phyloP scores from a whole-genome alignment of 2,797 vertebrate genomes.

The Apogon hyalosoma region DNA sequence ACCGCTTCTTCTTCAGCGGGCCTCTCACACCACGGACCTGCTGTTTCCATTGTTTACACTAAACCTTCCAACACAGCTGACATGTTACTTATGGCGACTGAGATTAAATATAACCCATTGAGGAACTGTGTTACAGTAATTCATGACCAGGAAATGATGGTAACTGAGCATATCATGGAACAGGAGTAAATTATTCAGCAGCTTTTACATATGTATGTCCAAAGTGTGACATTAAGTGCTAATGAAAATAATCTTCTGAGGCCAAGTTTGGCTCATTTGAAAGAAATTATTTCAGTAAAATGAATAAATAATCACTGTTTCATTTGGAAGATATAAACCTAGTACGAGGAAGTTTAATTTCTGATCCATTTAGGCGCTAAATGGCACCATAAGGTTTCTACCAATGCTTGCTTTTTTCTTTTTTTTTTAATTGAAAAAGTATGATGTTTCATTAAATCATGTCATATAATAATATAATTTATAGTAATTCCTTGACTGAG shows the following conservation, averaged over 20 bases:
- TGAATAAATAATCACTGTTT: constrained; percentile 5
- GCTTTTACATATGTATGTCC: constrained; percentile 21
- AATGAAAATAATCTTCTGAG: neutral
- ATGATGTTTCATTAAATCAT: too few relatives aligned
- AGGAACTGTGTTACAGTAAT: constrained; percentile 30
- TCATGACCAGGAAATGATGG: constrained; percentile 36
- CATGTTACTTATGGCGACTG: constrained; percentile 49
- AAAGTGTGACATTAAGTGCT: constrained; percentile 33
- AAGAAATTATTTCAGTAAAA: constrained; percentile 12
- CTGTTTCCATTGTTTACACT: constrained; percentile 40
- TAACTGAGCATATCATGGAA: constrained; percentile 34
- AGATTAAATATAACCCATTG: constrained; percentile 46
- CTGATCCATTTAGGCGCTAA: neutral
- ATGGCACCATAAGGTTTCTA: neutral
- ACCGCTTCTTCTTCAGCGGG: constrained; percentile 18
- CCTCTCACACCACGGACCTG: constrained; percentile 34
- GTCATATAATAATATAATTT: too few relatives aligned
- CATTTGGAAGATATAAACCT: constrained; percentile 5
- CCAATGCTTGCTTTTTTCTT: neutral
- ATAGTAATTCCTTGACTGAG: too few relatives aligned
- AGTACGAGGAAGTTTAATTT: neutral
- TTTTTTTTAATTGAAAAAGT: constrained; percentile 5
- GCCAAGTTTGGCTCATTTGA: neutral
- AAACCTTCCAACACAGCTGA: constrained; percentile 38
- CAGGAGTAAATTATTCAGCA: constrained; percentile 48